A percentile compares a stretch with the other conserved stretches of the same genome.
Evolutionary conservation across 2,888 invertebrate species (phyloP).

Genomic region (Cremastobaeus sp.): DNA sequence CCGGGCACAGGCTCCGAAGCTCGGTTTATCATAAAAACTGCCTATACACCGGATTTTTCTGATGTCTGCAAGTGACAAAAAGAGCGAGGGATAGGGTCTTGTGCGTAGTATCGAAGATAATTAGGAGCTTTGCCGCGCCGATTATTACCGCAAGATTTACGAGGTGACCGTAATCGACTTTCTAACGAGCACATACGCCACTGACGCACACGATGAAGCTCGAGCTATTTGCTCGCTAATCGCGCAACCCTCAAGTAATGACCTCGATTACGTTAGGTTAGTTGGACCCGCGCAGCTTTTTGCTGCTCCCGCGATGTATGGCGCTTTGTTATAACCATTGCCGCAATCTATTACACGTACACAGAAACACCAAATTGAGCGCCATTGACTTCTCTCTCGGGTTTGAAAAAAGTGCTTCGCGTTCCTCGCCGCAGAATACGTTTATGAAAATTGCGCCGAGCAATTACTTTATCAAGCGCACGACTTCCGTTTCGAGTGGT

Average conservation of each 20-base stretch:
- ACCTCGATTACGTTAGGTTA: constrained; percentile 60
- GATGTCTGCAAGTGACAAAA: constrained; percentile 45
- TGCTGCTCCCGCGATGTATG: constrained; percentile 38
- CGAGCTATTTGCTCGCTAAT: constrained; percentile 58
- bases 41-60: constrained; percentile 37
- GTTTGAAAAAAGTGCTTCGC: constrained; percentile 21
- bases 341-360: constrained; percentile 54
- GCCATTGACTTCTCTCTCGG: constrained; percentile 30
- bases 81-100: constrained; percentile 19
- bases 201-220: constrained; percentile 44
- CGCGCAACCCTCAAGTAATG: constrained; percentile 55
- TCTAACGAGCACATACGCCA: constrained; percentile 61
- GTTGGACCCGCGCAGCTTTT: constrained; percentile 50
- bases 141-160: constrained; percentile 65
- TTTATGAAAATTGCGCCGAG: constrained; percentile 35
- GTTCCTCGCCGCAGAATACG: constrained; percentile 14
- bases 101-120: constrained; percentile 62
- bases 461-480: constrained; percentile 33
- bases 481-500: constrained; percentile 3
- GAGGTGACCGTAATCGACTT: constrained; percentile 63
- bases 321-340: constrained; percentile 59
- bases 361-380: constrained; percentile 40
- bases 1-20: constrained; percentile 13
- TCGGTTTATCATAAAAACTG: constrained; percentile 31
- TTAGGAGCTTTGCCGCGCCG: constrained; percentile 58